Evolutionary conservation across 2,888 invertebrate species (phyloP).

Genomic region (Callosobruchus maculatus): DNA sequence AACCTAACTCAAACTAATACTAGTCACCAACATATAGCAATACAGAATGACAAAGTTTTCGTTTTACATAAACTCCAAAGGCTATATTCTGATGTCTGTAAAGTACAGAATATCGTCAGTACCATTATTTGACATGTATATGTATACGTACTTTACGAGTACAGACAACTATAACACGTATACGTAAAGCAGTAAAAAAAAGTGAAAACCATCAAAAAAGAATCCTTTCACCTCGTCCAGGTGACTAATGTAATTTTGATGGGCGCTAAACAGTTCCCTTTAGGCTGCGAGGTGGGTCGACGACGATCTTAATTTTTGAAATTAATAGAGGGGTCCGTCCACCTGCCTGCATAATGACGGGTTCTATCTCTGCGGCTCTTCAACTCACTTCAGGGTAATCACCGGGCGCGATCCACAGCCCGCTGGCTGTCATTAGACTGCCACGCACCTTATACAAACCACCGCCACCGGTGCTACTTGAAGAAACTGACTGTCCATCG

Average conservation of each 20-base stretch:
- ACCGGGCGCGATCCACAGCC: background rate
- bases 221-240: background rate
- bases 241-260: conserved; percentile 30
- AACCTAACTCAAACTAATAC: too few species aligned
- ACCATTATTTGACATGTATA: too few species aligned
- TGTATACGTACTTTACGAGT: too few species aligned
- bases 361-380: background rate
- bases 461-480: background rate
- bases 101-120: too few species aligned
- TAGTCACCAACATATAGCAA: too few species aligned
- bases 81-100: too few species aligned
- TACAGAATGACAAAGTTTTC: too few species aligned
- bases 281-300: background rate
- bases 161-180: too few species aligned
- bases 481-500: too few species aligned
- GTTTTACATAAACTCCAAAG: too few species aligned
- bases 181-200: background rate
- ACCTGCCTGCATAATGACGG: conserved; percentile 1
- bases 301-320: background rate
- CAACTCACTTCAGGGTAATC: background rate
- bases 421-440: background rate
- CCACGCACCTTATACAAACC: background rate
- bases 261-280: conserved; percentile 19
- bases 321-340: background rate
- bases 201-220: too few species aligned